Evolutionary conservation across 1,140 invertebrate genomes (phyloP), one percentile per base, ranked within the genome.

Genomic region (Lepidostoma basale): DNA sequence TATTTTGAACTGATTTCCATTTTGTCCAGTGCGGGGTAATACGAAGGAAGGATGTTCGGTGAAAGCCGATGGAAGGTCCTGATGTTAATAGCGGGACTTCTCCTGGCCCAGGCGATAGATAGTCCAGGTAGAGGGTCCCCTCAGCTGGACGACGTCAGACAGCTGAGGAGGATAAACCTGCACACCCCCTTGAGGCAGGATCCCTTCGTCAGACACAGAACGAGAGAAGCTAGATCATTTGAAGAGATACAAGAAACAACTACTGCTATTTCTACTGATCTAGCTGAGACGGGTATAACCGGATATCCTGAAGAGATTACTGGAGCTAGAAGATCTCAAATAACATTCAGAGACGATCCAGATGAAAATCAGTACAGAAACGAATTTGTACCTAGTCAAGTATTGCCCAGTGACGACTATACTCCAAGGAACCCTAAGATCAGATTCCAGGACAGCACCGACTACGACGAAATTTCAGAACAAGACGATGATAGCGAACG

Each of bases 31-130:
- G n/a, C n/a, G n/a, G n/a, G 9, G 22, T 8, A 60, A n/a, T n/a
- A n/a, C n/a, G 23, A 47, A n/a, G 20, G 30, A 39, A 58, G 4
- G 20, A 83, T 83, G 81, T 78, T 79, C 14, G 78, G 77, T 75
- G 79, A 77, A 76, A 77, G 77, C 73, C 76, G 69, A 74, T 82
- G 78, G 81, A 83, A 82, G 79, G 77, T 82, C 67, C 73, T 82
- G 69, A 68, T 83, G 67, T 67, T 82, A 33, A 70, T 80, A 33
- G 75, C 75, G 45, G 77, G 77, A 64, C 74, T 77, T 25, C 75
- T 77, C 36, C 75, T 73, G 12, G 76, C 77, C 23, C 76, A 72
- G 66, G 79, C 81, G 18, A 73, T 69, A 39, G 70, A 73, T 47
- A 69, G 70, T 45, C 70, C 70, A 8, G 67, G 67, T 1, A 67